Base-by-base conservation (phyloP, 2,797 vertebrate species). In the Microtus obscurus region DNA sequence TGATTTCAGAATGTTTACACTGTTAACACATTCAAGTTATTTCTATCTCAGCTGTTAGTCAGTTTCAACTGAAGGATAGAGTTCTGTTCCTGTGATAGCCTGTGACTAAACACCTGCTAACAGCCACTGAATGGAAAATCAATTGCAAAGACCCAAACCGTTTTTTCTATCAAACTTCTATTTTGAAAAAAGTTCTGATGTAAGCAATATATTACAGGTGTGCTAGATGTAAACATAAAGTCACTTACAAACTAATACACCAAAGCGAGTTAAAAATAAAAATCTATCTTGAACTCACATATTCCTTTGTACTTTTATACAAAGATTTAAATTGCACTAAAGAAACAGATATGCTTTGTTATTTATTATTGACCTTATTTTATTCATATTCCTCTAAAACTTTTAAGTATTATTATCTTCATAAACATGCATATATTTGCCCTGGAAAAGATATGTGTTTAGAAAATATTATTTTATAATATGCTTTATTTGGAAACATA, bases 1-100 rank as follows among this genome's bases (percentile, higher is more conserved):
- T 96, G 67, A 93, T 90, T 96, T 96, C 56, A 89, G 76, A 93
- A 87, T 95, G 27, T 90, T 96, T 95, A 61, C 80, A 19, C 34
- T 81, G 89, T 40, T 67, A 92, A 79, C 10, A 63, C 59, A 76
- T 79, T 56, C 13, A 2, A 71, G 19, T 67, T 94, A 83, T 61
- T 96, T 94, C 81, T 83, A 73, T 71, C 63, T 87, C 29, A 89
- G 13, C 29, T 87, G 29, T 93, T 79, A 90, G 71, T 95, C 92
- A 85, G 78, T 71, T 93, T 92, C 37, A 82, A 37, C 34, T 34
- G 87, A 25, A 83, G 45, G 43, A 61, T 25, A 91, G 7, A 40
- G 83, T 92, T 92, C 53, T 83, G 13, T 63, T 92, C 56, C 59
- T 14, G 10, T 59, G 45, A 31, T 51, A 76, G 27, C 31, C 40